Percentiles rank a stretch among this genome's conserved stretches.
Evolutionary conservation across 1,140 invertebrate genomes (phyloP).

Genomic region (Schlechtendalia chinensis): DNA sequence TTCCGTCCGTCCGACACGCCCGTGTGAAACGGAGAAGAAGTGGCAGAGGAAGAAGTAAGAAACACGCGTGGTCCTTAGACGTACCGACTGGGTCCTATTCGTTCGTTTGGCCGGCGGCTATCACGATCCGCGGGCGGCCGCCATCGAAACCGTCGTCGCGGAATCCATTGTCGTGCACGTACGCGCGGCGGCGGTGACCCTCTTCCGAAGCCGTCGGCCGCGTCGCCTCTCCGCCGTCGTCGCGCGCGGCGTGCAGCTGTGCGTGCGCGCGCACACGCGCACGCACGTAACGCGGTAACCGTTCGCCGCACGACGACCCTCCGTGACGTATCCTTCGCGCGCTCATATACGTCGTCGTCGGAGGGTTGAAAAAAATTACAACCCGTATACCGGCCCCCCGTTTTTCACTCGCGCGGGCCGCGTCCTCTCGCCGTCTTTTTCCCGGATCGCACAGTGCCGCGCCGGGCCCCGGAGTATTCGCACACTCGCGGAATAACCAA

Average conservation of each 20-base stretch:
- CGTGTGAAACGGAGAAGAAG: too few species aligned
- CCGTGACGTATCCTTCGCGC: not conserved
- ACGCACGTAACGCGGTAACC: not conserved
- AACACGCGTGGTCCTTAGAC: too few species aligned
- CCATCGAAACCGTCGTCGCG: too few species aligned
- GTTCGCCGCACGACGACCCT: not conserved
- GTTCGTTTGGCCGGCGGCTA: too few species aligned
- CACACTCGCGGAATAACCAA: slow-evolving; percentile 17
- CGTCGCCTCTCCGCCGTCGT: not conserved
- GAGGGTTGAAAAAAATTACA: not conserved
- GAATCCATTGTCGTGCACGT: too few species aligned
- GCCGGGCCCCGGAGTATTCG: slow-evolving; percentile 32
- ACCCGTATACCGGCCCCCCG: slow-evolving; percentile 24
- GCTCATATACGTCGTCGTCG: not conserved
- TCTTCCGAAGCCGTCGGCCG: not conserved
- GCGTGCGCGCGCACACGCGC: not conserved
- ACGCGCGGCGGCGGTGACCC: too few species aligned
- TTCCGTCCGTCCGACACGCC: too few species aligned
- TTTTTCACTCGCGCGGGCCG: too few species aligned
- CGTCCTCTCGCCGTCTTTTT: too few species aligned
- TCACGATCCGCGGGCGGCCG: too few species aligned
- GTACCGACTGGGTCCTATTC: too few species aligned
- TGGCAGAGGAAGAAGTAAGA: too few species aligned
- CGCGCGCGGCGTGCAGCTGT: not conserved
- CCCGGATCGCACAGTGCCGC: slow-evolving; percentile 30